phyloP scores from a whole-genome alignment of 2,888 invertebrate species.

The Melinaea marsaeus region DNA sequence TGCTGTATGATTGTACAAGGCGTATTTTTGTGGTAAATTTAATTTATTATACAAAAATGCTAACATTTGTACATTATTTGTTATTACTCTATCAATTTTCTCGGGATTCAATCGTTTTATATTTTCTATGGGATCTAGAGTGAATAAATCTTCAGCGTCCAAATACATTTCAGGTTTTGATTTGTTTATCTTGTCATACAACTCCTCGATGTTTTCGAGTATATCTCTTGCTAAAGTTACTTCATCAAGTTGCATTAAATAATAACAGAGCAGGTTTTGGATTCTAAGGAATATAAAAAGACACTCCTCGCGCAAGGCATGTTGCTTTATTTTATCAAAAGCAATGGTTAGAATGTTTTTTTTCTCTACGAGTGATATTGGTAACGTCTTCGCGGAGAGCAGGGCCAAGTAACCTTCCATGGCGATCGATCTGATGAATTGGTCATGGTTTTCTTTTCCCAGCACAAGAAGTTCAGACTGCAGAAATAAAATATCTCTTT shows the following conservation, averaged over 20 bases:
- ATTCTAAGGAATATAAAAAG: constrained; percentile 76
- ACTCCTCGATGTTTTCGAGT: constrained; percentile 68
- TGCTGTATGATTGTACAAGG: constrained; percentile 75
- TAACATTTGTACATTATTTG: constrained; percentile 81
- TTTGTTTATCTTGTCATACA: constrained; percentile 62
- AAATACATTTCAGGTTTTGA: constrained; percentile 52
- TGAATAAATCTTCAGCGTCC: constrained; percentile 77
- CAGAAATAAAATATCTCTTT: constrained; percentile 56
- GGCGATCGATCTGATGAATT: constrained; percentile 56
- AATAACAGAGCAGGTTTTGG: constrained; percentile 78
- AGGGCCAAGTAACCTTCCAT: constrained; percentile 68
- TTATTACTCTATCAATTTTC: constrained; percentile 77
- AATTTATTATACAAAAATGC: constrained; percentile 78
- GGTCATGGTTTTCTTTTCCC: constrained; percentile 61
- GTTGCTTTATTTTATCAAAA: constrained; percentile 59
- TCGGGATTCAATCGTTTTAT: constrained; percentile 61
- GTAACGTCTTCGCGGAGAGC: constrained; percentile 60
- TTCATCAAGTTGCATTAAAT: constrained; percentile 74
- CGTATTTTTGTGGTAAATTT: constrained; percentile 72
- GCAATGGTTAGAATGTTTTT: constrained; percentile 52
- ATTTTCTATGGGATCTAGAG: constrained; percentile 46
- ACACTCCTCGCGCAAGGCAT: constrained; percentile 56
- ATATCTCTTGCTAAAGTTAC: constrained; percentile 65
- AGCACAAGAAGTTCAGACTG: constrained; percentile 54
- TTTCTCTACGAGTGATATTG: constrained; percentile 56